Evolutionary conservation across 2,888 invertebrate species (phyloP), one percentile per base, ranked within the genome.

Genomic region (Rhagonycha fulva): DNA sequence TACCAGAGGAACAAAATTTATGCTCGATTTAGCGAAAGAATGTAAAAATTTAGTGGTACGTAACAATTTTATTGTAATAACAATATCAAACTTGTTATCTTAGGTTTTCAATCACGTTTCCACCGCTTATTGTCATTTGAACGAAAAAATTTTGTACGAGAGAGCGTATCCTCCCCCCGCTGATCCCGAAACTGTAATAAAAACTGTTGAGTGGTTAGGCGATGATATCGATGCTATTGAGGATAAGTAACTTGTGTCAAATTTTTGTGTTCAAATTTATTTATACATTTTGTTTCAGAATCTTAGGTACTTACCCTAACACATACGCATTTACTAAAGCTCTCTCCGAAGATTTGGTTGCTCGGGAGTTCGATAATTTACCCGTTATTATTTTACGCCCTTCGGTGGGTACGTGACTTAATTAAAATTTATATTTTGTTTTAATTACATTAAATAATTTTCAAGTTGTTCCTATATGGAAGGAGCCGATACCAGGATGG

Each of bases 291-390:
- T 72, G 72, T 87, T 88, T 12, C 86, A 93, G 93, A 82, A 89
- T 96, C 76, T 87, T 94, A 84, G 93, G 94, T 62, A 91, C 92
- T 80, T 90, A 95, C 74, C 98, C 98, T 0, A 98, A 98, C 86
- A 96, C 97, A 0, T 98, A 98, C 85, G 96, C 98, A 0, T 97
- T 95, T 85, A 98, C 98, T 0, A 98, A 98, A 88, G 95, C 97
- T 0, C 87, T 98, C 12, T 95, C 96, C 0, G 98, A 98, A 87
- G 92, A 93, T 12, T 85, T 97, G 75, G 94, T 96, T 0, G 92
- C 93, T 0, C 95, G 96, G 84, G 92, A 95, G 68, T 94, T 95
- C 88, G 87, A 90, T 2, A 90, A 92, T 26, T 87, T 98, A 9
- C 98, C 98, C 0, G 90, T 93, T 0, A 90, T 95, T 72, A 94